These are phyloP conservation scores for Epistrophe eligans DNA, from an alignment of 2,888 invertebrate species.

Conservation along the genomic window DNA sequence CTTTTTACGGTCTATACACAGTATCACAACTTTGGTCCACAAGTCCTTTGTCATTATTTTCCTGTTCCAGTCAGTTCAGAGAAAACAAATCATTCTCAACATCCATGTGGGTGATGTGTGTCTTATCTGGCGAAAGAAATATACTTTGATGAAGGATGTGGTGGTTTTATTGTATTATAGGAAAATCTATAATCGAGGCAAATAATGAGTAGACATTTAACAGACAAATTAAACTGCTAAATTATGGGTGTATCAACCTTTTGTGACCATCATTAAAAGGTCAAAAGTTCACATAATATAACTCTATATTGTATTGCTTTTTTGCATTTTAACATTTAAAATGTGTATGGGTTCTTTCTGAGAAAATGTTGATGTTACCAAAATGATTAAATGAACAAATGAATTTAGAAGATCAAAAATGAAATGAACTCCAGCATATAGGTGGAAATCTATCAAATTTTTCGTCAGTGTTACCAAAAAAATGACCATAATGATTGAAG, in stretches of 20 bases:
- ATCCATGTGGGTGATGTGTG: constrained; percentile 36
- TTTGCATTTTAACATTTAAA: too few relatives aligned
- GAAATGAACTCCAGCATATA: too few relatives aligned
- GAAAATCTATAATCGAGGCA: neutral
- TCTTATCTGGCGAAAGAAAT: constrained; percentile 28
- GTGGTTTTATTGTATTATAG: neutral
- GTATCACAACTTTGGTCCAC: constrained; percentile 11
- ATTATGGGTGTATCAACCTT: neutral
- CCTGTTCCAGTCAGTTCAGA: constrained; percentile 43
- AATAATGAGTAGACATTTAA: constrained; percentile 15
- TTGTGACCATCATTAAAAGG: neutral
- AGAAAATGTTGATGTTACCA: too few relatives aligned
- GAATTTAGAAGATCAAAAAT: too few relatives aligned
- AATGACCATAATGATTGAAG: too few relatives aligned
- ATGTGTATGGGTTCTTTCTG: too few relatives aligned
- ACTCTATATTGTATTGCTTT: too few relatives aligned
- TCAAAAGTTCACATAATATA: too few relatives aligned
- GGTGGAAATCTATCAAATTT: too few relatives aligned
- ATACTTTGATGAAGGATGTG: neutral
- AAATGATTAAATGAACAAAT: too few relatives aligned
- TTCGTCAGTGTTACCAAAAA: too few relatives aligned
- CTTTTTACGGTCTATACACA: neutral
- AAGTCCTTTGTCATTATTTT: constrained; percentile 68
- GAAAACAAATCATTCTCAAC: constrained; percentile 66
- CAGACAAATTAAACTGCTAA: neutral